Evolutionary conservation across 2,888 invertebrate genomes (phyloP).

Genomic region (Rosalia funebris): DNA sequence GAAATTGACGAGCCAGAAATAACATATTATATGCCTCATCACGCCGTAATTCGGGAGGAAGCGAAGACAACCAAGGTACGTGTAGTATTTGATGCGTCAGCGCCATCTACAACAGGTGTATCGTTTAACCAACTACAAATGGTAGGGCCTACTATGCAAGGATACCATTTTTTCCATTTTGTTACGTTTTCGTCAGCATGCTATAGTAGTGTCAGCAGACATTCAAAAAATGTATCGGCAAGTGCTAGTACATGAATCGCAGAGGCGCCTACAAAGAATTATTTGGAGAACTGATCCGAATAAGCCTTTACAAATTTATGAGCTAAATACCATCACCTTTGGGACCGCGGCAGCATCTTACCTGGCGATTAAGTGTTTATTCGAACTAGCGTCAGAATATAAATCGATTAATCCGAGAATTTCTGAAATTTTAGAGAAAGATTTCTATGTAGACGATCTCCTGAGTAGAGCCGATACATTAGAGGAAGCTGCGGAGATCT

Average conservation of each 20-base stretch:
- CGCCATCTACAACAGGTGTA: conserved; percentile 26
- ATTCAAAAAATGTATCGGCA: conserved; percentile 43
- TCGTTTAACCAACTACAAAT: conserved; percentile 37
- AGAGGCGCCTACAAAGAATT: conserved; percentile 25
- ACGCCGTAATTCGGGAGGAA: conserved; percentile 31
- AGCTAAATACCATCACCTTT: conserved; percentile 41
- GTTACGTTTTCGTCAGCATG: conserved; percentile 34
- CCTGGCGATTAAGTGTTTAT: conserved; percentile 27
- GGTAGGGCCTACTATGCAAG: conserved; percentile 33
- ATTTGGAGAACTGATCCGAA: conserved; percentile 24
- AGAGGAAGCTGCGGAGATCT: conserved; percentile 7
- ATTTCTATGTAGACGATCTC: conserved; percentile 29
- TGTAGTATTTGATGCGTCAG: conserved; percentile 42
- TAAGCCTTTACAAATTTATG: conserved; percentile 30
- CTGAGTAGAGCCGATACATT: conserved; percentile 24
- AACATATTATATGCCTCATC: conserved; percentile 41
- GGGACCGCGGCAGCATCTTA: conserved; percentile 33
- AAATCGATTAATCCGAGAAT: background rate
- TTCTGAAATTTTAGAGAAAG: conserved; percentile 9
- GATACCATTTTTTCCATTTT: conserved; percentile 36
- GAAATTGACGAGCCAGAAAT: background rate
- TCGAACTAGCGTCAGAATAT: conserved; percentile 17
- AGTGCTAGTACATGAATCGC: conserved; percentile 27
- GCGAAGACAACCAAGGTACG: conserved; percentile 35
- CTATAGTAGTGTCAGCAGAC: conserved; percentile 32